A percentile compares a stretch with the other conserved stretches of the same genome.
Evolutionary conservation across 2,113 vertebrate species (phyloP).

Genomic region (Sebastes schlegelii): DNA sequence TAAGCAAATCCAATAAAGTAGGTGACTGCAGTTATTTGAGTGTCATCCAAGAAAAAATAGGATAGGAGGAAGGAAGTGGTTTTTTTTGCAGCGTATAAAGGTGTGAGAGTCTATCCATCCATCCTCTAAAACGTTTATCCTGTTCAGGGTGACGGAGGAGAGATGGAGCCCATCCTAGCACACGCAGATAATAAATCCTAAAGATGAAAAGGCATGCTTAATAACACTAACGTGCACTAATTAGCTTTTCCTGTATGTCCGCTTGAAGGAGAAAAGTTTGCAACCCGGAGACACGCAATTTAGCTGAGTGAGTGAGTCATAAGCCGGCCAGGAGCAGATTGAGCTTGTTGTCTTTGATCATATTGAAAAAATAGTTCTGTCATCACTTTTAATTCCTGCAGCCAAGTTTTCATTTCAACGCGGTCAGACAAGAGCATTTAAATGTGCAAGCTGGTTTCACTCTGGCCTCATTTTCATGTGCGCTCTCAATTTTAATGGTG

Average conservation of each 20-base stretch:
- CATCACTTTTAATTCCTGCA: slow-evolving; percentile 36
- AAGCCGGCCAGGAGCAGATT: slow-evolving; percentile 46
- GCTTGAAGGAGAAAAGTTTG: slow-evolving; percentile 42
- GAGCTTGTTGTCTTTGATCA: slow-evolving; percentile 61
- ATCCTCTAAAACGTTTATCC: slow-evolving; percentile 14
- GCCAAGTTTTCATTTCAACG: slow-evolving; percentile 33
- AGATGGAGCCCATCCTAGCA: background rate
- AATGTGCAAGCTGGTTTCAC: slow-evolving; percentile 30
- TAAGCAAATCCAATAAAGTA: slow-evolving; percentile 1
- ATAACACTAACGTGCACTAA: slow-evolving; percentile 41
- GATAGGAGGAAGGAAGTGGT: background rate
- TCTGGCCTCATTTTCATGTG: slow-evolving; percentile 11
- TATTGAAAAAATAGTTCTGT: slow-evolving; percentile 42
- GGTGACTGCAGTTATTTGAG: slow-evolving; percentile 13
- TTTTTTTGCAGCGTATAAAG: background rate
- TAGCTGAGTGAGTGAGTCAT: slow-evolving; percentile 55
- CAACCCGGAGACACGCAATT: slow-evolving; percentile 11
- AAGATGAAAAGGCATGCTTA: slow-evolving; percentile 37
- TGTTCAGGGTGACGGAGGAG: background rate
- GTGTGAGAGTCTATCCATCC: background rate
- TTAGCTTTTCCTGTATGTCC: slow-evolving; percentile 36
- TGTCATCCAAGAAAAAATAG: background rate
- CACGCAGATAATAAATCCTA: slow-evolving; percentile 30
- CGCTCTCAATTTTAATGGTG: slow-evolving; percentile 6
- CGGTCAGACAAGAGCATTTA: slow-evolving; percentile 26